phyloP scores from a whole-genome alignment of 2,888 invertebrate species.

The Amorpha juglandis region DNA sequence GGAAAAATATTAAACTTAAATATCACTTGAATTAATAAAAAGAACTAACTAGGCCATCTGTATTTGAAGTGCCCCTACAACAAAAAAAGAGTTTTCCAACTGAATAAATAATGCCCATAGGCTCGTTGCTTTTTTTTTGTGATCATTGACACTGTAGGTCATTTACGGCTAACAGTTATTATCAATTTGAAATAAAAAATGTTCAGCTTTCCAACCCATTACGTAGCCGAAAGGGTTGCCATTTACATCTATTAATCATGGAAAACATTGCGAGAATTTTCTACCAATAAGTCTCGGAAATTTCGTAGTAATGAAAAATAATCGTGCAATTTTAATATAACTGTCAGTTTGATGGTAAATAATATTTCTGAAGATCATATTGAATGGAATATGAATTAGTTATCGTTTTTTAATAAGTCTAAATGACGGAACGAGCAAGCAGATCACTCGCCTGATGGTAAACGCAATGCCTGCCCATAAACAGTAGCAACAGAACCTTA shows the following conservation, averaged over 20 bases:
- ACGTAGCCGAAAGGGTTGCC: slow-evolving; percentile 7
- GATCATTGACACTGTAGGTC: slow-evolving; percentile 4
- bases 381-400: too few relatives aligned
- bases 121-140: slow-evolving; percentile 11
- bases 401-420: too few relatives aligned
- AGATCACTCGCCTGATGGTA: too few relatives aligned
- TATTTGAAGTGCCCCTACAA: neutral
- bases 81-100: neutral
- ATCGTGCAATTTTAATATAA: too few relatives aligned
- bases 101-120: neutral
- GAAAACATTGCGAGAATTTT: slow-evolving; percentile 24
- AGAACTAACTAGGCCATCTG: neutral
- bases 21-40: neutral
- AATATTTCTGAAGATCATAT: too few relatives aligned
- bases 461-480: too few relatives aligned
- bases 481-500: too few relatives aligned
- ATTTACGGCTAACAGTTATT: slow-evolving; percentile 1
- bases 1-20: too few relatives aligned
- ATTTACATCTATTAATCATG: slow-evolving; percentile 14
- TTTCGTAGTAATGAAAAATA: neutral
- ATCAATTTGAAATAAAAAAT: slow-evolving; percentile 16
- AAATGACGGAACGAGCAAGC: too few relatives aligned
- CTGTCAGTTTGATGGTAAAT: too few relatives aligned
- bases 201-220: slow-evolving; percentile 11
- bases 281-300: neutral